These are phyloP conservation scores for Atethmia centrago DNA, from an alignment of 2,888 invertebrate genomes.

Conservation along the genomic window DNA sequence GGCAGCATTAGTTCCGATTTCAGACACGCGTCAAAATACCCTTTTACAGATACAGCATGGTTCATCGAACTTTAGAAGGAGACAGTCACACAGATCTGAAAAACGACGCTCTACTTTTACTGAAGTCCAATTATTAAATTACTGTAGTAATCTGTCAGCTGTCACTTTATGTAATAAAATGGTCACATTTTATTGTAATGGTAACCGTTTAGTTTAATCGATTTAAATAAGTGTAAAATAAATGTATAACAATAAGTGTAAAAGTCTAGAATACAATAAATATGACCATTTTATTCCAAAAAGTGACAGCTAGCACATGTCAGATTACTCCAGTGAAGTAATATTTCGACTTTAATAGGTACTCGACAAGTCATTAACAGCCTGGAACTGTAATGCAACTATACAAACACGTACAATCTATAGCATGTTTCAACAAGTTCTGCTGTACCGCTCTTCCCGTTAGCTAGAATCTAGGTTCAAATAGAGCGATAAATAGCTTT, in stretches of 20 bases:
- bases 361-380: slow-evolving; percentile 4
- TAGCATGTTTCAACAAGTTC: slow-evolving; percentile 46
- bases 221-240: no score
- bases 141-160: no score
- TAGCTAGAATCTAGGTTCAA: slow-evolving; percentile 52
- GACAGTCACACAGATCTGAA: neutral
- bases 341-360: neutral
- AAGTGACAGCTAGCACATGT: no score
- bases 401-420: neutral
- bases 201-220: no score
- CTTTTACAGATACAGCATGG: neutral
- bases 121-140: no score
- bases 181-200: no score
- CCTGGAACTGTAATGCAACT: neutral
- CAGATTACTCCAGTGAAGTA: no score
- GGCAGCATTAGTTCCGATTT: neutral
- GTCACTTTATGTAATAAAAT: no score
- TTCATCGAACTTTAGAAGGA: neutral
- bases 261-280: no score
- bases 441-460: slow-evolving; percentile 38
- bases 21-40: neutral
- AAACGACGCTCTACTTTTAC: neutral
- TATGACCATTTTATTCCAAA: no score
- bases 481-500: slow-evolving; percentile 46
- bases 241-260: no score